phyloP scores from a whole-genome alignment of 2,797 vertebrate species.

The Pelochelys cantorii region DNA sequence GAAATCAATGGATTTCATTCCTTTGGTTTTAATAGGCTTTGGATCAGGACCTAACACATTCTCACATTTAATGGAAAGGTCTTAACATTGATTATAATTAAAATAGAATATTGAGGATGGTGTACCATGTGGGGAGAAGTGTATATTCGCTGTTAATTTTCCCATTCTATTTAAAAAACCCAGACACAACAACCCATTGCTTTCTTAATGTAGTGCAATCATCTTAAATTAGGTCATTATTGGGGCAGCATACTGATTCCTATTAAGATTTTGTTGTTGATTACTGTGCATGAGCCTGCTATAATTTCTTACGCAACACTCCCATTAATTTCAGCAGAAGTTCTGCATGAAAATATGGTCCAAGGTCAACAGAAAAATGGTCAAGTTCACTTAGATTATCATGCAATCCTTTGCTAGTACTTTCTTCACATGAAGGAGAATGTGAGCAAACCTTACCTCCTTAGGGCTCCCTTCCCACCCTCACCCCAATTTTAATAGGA shows the following conservation, averaged over 20 bases:
- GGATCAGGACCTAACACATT: not conserved
- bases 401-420: not conserved
- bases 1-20: constrained; percentile 3
- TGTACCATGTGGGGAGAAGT: not conserved
- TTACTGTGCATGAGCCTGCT: not conserved
- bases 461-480: not conserved
- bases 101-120: not conserved
- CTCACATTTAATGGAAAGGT: not conserved
- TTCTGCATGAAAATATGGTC: not conserved
- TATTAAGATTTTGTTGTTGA: not conserved
- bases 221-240: not conserved
- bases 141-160: not conserved
- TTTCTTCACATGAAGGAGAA: not conserved
- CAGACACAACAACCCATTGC: not conserved
- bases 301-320: not conserved
- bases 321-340: not conserved
- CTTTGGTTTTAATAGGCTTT: not conserved
- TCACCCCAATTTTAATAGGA: not conserved
- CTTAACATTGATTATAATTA: not conserved
- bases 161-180: not conserved
- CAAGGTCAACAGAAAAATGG: not conserved
- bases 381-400: not conserved
- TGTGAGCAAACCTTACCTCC: constrained; percentile 4
- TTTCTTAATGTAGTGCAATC: constrained; percentile 23
- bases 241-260: not conserved